These are phyloP conservation scores for Drosophila eugracilis DNA, from an alignment of 1,140 invertebrate species.

Conservation along the genomic window DNA sequence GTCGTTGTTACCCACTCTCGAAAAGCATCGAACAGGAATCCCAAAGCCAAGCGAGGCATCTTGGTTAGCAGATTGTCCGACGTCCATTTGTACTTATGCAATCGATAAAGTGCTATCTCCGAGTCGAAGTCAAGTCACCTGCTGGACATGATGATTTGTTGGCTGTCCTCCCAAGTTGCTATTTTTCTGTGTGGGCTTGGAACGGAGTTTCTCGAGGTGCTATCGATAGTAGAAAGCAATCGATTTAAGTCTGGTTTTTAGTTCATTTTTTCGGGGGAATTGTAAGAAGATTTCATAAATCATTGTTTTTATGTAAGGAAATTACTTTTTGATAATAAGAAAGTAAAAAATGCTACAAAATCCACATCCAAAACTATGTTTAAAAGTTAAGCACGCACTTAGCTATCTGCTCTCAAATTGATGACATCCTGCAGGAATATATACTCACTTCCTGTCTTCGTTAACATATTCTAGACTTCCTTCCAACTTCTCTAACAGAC, in stretches of 20 bases:
- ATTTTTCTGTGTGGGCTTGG: constrained; percentile 34
- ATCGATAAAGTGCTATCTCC: constrained; percentile 40
- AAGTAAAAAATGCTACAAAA: too few species aligned
- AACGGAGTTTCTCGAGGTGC: constrained; percentile 10
- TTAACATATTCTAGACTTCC: background rate
- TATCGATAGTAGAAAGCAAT: constrained; percentile 10
- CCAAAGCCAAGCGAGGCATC: constrained; percentile 7
- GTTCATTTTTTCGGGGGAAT: background rate
- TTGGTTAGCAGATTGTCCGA: constrained; percentile 4
- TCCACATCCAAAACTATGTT: too few species aligned
- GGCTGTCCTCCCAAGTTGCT: constrained; percentile 28
- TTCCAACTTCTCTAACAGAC: background rate
- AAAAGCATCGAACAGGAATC: constrained; percentile 28
- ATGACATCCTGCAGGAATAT: constrained; percentile 29
- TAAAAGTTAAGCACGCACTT: too few species aligned
- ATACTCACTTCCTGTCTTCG: constrained; percentile 12
- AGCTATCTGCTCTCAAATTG: background rate
- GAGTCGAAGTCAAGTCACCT: constrained; percentile 37
- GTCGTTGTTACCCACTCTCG: constrained; percentile 19
- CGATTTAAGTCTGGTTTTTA: background rate
- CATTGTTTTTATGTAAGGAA: background rate
- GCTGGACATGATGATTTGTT: constrained; percentile 48
- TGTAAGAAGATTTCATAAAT: background rate
- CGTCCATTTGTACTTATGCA: constrained; percentile 33
- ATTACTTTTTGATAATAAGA: background rate